Percentiles rank a stretch among this genome's conserved stretches.
These are phyloP conservation scores for Crotalus viridis DNA, from an alignment of 2,113 vertebrate species.

Conservation along the genomic window DNA sequence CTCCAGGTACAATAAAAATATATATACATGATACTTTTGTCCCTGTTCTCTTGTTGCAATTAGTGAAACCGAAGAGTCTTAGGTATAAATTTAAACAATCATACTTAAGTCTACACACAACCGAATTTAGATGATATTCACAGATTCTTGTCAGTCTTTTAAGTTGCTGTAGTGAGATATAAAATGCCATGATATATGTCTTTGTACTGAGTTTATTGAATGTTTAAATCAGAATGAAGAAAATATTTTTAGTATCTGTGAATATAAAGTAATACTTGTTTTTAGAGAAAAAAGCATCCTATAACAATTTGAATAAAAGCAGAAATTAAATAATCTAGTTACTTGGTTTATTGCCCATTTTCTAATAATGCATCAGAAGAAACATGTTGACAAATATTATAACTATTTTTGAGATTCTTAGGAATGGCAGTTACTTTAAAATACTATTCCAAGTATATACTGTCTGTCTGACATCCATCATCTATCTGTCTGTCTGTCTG, in stretches of 20 bases:
- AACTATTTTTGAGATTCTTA: not conserved
- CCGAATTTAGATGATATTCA: not conserved
- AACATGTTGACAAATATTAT: not conserved
- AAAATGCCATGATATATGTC: not conserved
- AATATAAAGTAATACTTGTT: not conserved
- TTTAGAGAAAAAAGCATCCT: not conserved
- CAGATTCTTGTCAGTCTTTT: not conserved
- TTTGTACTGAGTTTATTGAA: not conserved
- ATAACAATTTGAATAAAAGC: not conserved
- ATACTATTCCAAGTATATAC: not conserved
- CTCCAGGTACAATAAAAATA: constrained; percentile 76
- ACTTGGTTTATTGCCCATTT: not conserved
- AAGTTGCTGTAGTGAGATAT: not conserved
- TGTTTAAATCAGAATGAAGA: not conserved
- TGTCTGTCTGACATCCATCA: not conserved
- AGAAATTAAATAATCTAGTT: not conserved
- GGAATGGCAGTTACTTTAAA: not conserved
- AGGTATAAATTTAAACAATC: not conserved
- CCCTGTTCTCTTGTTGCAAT: not conserved
- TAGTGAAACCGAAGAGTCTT: not conserved
- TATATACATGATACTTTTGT: not conserved
- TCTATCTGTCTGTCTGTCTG: not conserved
- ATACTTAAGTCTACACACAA: not conserved
- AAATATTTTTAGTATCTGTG: not conserved
- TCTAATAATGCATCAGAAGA: not conserved